Base-by-base conservation (phyloP, 2,888 invertebrate species). In the Beris chalybata region DNA sequence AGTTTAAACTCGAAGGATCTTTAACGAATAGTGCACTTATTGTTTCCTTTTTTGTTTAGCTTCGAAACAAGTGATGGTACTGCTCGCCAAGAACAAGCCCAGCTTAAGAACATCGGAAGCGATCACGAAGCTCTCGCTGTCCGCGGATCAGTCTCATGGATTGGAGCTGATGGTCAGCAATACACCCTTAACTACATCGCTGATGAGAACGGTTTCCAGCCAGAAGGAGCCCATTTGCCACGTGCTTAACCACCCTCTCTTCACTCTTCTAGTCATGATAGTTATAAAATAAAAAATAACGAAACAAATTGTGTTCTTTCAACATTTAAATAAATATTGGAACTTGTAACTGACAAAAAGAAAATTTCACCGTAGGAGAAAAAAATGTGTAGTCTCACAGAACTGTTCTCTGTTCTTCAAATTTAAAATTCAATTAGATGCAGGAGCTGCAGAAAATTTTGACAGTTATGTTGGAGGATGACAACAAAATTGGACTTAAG, bases 151-250 rank as follows among this genome's bases (percentile, higher is more conserved):
- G 83, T 83, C 73, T 75, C 80, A 5, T 83, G 82, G 84, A 77
- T 83, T 0, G 85, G 81, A 30, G 83, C 83, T 15, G 85, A 85
- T 71, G 84, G 85, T 1, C 81, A 83, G 15, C 77, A 77, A 0
- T 87, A 87, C 74, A 83, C 82, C 12, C 84, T 88, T 67, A 85
- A 72, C 53, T 76, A 75, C 70, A 30, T 76, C 68, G 75, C 76
- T 43, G 74, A 76, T 66, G 74, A 76, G 66, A 74, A 75, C 67
- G 75, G 74, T 15, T 67, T 67, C 64, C 77, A 78, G 71, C 78
- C 79, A 32, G 73, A 77, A 74, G 80, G 78, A 13, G 77, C 76
- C 6, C 80, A 80, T 73, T 71, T 80, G 53, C 78, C 80, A 57
- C 70, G 69, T 66, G 69, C 63, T 32, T 69, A 68, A 66, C 56